Evolutionary conservation across 64 coral and sea anemone species (phyloP).

Genomic region (Porites lutea): DNA sequence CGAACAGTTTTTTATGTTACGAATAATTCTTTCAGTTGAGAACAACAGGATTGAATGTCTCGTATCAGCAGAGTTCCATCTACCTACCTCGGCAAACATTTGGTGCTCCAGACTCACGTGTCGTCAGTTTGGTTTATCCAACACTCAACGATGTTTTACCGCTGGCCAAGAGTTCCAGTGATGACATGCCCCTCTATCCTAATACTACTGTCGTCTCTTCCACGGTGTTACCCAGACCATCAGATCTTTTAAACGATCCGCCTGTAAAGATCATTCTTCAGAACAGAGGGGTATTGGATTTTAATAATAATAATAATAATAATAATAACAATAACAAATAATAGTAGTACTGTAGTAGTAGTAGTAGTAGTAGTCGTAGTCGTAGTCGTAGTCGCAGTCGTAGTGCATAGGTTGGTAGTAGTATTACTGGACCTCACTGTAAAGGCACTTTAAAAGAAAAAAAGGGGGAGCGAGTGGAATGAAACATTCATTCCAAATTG

Average conservation of each 20-base stretch:
- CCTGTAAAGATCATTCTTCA: conserved; percentile 62
- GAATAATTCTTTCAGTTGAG: neutral
- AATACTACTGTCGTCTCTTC: conserved; percentile 76
- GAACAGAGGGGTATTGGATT: conserved; percentile 48
- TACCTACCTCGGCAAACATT: conserved; percentile 60
- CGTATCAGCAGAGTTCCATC: conserved; percentile 30
- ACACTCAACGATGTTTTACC: conserved; percentile 60
- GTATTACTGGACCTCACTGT: no score
- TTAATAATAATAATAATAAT: no score
- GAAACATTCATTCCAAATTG: no score
- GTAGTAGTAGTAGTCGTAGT: no score
- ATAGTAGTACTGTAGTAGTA: no score
- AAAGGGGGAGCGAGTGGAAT: no score
- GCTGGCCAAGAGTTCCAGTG: neutral
- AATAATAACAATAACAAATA: no score
- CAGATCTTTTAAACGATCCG: conserved; percentile 17
- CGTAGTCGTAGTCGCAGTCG: no score
- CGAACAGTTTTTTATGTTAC: no score
- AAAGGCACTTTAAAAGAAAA: no score
- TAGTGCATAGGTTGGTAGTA: no score
- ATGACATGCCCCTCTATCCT: neutral
- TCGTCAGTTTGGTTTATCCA: conserved; percentile 68
- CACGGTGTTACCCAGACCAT: conserved; percentile 36
- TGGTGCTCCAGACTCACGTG: neutral
- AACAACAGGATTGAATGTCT: neutral